phyloP scores from a whole-genome alignment of 2,113 vertebrate genomes.

The Grammomys dolichurus region DNA sequence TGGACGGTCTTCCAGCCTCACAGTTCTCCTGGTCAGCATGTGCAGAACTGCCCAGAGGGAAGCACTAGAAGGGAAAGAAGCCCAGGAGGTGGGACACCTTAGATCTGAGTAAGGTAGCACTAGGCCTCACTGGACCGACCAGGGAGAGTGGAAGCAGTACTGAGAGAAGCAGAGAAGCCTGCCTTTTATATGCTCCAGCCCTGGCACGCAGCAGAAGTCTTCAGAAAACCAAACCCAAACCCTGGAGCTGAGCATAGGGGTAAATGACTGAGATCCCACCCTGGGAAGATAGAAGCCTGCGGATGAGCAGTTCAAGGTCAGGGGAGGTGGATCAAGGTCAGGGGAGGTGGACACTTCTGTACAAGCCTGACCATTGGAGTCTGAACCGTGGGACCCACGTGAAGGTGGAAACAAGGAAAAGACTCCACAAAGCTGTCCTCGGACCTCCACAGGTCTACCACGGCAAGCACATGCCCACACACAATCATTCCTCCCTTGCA shows the following conservation, averaged over 20 bases:
- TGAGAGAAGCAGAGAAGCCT: background rate
- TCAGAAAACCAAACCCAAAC: constrained; percentile 25
- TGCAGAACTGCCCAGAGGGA: constrained; percentile 12
- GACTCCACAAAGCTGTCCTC: background rate
- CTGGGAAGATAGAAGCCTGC: background rate
- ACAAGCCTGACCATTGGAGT: background rate
- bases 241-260: background rate
- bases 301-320: background rate
- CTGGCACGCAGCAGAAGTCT: constrained; percentile 15
- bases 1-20: constrained; percentile 25
- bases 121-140: background rate
- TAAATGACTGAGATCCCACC: background rate
- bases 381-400: too few species aligned
- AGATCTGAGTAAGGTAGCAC: background rate
- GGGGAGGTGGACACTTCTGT: background rate
- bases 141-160: background rate
- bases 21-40: background rate
- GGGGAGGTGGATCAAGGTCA: background rate
- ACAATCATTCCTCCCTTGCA: too few species aligned
- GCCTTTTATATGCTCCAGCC: background rate
- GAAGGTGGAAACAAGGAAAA: background rate
- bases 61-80: background rate
- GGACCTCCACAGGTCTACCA: background rate
- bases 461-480: background rate
- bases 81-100: background rate